These are phyloP conservation scores for Ophiodon elongatus DNA, from an alignment of 2,113 vertebrate genomes.

Conservation along the genomic window DNA sequence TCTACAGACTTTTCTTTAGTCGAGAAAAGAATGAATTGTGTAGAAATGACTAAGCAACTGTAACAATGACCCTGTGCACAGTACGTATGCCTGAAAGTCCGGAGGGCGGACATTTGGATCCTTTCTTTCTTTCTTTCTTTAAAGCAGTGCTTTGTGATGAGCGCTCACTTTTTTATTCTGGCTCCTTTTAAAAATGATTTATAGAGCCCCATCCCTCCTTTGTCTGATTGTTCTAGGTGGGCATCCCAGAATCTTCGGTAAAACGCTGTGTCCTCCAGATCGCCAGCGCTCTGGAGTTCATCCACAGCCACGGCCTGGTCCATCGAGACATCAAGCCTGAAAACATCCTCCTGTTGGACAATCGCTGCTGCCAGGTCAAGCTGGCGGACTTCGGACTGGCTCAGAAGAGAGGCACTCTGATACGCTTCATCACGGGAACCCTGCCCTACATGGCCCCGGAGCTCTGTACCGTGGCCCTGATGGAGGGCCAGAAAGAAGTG, in stretches of 20 bases:
- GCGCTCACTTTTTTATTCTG: not conserved
- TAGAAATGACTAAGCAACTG: no score
- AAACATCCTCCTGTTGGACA: constrained; percentile 92
- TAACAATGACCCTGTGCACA: not conserved
- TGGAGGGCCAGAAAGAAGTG: constrained; percentile 75
- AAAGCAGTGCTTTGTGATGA: not conserved
- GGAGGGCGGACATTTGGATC: not conserved
- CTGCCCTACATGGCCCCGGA: constrained; percentile 94
- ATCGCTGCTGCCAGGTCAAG: constrained; percentile 87
- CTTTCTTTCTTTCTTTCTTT: not conserved
- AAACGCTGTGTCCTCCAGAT: constrained; percentile 91
- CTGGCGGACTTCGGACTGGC: constrained; percentile 94
- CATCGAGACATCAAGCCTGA: constrained; percentile 95
- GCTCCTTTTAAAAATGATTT: not conserved
- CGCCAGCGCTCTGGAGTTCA: constrained; percentile 90
- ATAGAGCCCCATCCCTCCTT: not conserved
- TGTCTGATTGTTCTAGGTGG: constrained; percentile 82
- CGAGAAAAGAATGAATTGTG: no score
- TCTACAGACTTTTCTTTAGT: not conserved
- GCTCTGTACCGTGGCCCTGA: constrained; percentile 82
- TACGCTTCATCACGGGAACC: constrained; percentile 89
- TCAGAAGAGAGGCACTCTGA: constrained; percentile 90
- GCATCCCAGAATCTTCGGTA: constrained; percentile 86
- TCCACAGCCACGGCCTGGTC: constrained; percentile 91
- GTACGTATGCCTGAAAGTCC: not conserved